Base-by-base conservation (phyloP, 2,888 invertebrate genomes). In the Drosophila ezoana region DNA sequence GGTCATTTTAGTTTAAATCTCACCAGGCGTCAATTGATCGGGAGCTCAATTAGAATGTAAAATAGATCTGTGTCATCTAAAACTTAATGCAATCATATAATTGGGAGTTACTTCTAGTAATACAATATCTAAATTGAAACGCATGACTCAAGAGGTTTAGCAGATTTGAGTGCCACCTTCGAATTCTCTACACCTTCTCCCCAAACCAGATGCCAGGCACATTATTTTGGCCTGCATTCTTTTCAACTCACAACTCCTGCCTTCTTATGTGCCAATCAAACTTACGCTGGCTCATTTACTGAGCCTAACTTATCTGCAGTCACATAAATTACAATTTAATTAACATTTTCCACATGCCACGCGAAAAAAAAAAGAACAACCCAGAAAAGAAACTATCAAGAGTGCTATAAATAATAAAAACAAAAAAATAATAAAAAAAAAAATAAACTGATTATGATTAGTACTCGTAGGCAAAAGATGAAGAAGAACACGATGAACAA, bases 311-410 rank as follows among this genome's bases (percentile, higher is more conserved):
- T 77, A 77, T 77, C 73, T 63, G 51, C 63, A 47, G 67, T 65
- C 76, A 63, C 80, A 83, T 85, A 83, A 85, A 85, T 82, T 76
- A 85, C 69, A 72, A 80, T 80, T 82, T 83, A 82, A 85, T 83
- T 83, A 85, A 76, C 82, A 76, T 82, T 82, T 77, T 79, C 76
- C 71, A 82, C 74, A 73, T 76, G 71, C 73, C 76, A 73, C 44
- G 65, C 72, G 37, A 69, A 75, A 72, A 63, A 72, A 63, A 41
- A 38, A 64, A 18, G 37, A 51, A 14, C 49, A 47, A 32, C 43
- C 28, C 44, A 69, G 51, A 58, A 57, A 71, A 64, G 65, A 65
- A 69, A 67, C 62, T 72, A 74, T 61, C 70, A 72, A 64, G 70
- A 63, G 69, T 58, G 73, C 79, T 74, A 82, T 82, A 82, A 82